Base-by-base conservation (phyloP, 2,888 invertebrate genomes). In the Helicoverpa assulta region DNA sequence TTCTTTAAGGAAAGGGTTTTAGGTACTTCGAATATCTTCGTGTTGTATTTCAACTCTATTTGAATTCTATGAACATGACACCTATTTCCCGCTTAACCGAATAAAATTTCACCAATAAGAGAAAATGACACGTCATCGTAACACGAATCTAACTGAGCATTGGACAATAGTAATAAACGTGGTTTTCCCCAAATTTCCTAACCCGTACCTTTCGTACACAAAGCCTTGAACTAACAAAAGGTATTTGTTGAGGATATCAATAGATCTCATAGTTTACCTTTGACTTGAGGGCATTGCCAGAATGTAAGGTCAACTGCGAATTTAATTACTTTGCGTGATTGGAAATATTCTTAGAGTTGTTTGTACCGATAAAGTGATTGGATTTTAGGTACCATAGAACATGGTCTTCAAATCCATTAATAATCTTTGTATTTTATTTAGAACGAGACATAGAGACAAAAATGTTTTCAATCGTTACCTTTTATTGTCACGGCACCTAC, bases 211-310 rank as follows among this genome's bases (percentile, higher is more conserved):
- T 60, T 52, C 18, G 29, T 26, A 50, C 50, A 53, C 52, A 73
- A 70, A 52, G 26, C 59, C 51, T 60, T 29, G 43, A 43, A 60
- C 37, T 62, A 57, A 74, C 71, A 78, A 74, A 70, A n/a, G 60
- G 64, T 61, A 60, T 82, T 73, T 72, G 73, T 73, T 73, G 54
- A 78, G 40, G 72, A 72, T 78, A 78, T 62, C 72, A 58, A 43
- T 58, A 55, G 62, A 64, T 50, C 51, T 50, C 64, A 54, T 73
- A 21, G 21, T 50, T 29, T 53, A 59, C 54, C 40, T 51, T 50
- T n/a, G n/a, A 47, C 37, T 70, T 64, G 40, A 68, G 54, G 70
- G 50, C 53, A 52, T 56, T 68, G 55, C 56, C 53, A 60, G 56
- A 51, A 52, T 56, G 33, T 52, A 70, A 76, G 77, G 70, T 76